Base-by-base conservation (phyloP, 1,140 invertebrate species). In the Aphaenogaster ashmeadi region DNA sequence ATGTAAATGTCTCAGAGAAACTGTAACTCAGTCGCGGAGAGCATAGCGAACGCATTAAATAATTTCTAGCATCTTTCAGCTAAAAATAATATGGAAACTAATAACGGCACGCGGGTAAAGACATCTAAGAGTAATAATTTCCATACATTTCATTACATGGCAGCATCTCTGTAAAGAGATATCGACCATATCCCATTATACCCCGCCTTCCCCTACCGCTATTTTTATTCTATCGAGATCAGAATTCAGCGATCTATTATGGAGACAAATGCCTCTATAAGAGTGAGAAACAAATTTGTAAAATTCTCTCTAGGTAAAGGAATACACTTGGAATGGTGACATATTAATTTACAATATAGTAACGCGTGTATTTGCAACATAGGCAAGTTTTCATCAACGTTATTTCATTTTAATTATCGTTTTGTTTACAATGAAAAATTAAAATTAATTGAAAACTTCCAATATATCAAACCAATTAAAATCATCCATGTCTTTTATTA, bases 171-270 rank as follows among this genome's bases (percentile, higher is more conserved):
- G n/a, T n/a, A n/a, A n/a, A n/a, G n/a, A n/a, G n/a, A n/a, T n/a
- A n/a, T n/a, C n/a, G n/a, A n/a, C n/a, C n/a, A n/a, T n/a, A n/a
- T n/a, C n/a, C n/a, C n/a, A n/a, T n/a, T n/a, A n/a, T n/a, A n/a
- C n/a, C n/a, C n/a, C n/a, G n/a, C n/a, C n/a, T n/a, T n/a, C n/a
- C n/a, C n/a, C n/a, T 11, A 13, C 44, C 38, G 36, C 33, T 36
- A 58, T 77, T 77, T 77, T 60, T 77, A 38, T 66, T 66, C 11
- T 47, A 77, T 27, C 21, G 21, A 60, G 15, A 60, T 60, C 33
- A 36, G 50, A 74, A 74, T 74, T 52, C 15, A 44, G 21, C 13
- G 21, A 56, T 38, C 60, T 60, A 41, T 60, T 44, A 33, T 44
- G 38, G 8, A 44, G n/a, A 33, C 52, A 58, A 21, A 1, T 36